Evolutionary conservation across 2,797 vertebrate genomes (phyloP), one percentile per base, ranked within the genome.

Genomic region (Chromobotia macracanthus): DNA sequence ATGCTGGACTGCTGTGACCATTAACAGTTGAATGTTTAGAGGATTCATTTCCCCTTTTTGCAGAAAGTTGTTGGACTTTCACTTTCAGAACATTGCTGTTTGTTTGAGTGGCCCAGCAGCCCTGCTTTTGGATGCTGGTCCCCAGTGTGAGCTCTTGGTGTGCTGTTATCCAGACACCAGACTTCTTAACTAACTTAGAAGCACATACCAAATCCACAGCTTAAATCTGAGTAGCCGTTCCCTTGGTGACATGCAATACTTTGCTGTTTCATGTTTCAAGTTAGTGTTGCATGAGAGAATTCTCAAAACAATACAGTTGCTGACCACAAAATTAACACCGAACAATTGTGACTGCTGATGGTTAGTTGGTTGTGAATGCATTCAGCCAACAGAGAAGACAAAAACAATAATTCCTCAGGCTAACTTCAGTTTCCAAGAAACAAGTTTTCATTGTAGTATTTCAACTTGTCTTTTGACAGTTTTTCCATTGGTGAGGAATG

Each of bases 401-500:
- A 41, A 58, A 82, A 72, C 53, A 50, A 50, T 50, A 76, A 56
- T 72, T 72, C 55, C 69, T 53, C 48, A 38, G 55, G 35, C 21
- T 74, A 68, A 25, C 50, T 63, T 77, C 23, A 25, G 12, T 44
- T 77, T 48, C 72, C 60, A 41, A 80, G 68, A 72, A 71, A 55
- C n/a, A 79, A 66, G 5, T n/a, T n/a, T n/a, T n/a, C n/a, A n/a
- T n/a, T n/a, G n/a, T n/a, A n/a, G n/a, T n/a, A n/a, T n/a, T n/a
- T n/a, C n/a, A n/a, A n/a, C 31, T 74, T 61, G 28, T 31, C 65
- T 74, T 35, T 19, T 18, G 5, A 44, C 21, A 67, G 56, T 58
- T 51, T 66, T 71, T 83, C 7, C n/a, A n/a, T n/a, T 91, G 72
- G 85, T 28, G 81, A 89, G 80, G 71, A 81, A 61, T 78, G n/a